Percentiles rank a stretch among this genome's conserved stretches.
phyloP scores from a whole-genome alignment of 2,888 invertebrate genomes.

The Hirtodrosophila duncani region DNA sequence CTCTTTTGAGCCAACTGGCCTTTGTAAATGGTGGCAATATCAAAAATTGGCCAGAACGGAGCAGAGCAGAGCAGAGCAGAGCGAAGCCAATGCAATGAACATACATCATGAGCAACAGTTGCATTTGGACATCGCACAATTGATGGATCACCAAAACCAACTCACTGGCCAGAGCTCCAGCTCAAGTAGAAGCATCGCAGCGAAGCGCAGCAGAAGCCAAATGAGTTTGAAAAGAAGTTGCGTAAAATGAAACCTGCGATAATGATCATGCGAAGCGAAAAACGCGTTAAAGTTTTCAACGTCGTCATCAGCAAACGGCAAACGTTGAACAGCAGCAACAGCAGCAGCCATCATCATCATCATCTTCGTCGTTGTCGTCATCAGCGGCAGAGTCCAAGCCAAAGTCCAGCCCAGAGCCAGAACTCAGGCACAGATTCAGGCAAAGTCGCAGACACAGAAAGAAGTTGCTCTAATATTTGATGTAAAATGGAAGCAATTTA shows the following conservation, averaged over 20 bases:
- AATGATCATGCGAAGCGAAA: constrained; percentile 72
- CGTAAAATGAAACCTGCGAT: constrained; percentile 66
- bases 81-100: constrained; percentile 53
- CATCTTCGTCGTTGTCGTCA: too few species aligned
- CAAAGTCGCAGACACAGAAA: too few species aligned
- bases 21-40: constrained; percentile 41
- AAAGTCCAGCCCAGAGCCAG: too few species aligned
- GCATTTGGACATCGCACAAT: constrained; percentile 39
- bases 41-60: constrained; percentile 39
- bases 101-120: constrained; percentile 56
- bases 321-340: constrained; percentile 24
- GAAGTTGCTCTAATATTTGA: too few species aligned
- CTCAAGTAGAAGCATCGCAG: constrained; percentile 7
- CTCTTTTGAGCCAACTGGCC: constrained; percentile 17
- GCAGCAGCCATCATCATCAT: constrained; percentile 23
- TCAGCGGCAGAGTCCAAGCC: too few species aligned
- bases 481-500: too few species aligned
- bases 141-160: constrained; percentile 46
- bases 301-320: constrained; percentile 66
- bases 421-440: too few species aligned
- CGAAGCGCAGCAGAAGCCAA: constrained; percentile 38
- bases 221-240: constrained; percentile 57
- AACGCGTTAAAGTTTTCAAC: constrained; percentile 70
- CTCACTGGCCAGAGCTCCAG: constrained; percentile 6
- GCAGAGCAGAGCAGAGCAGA: constrained; percentile 21